These are phyloP conservation scores for Hydropotes inermis DNA, from an alignment of 2,113 vertebrate genomes.

Conservation along the genomic window DNA sequence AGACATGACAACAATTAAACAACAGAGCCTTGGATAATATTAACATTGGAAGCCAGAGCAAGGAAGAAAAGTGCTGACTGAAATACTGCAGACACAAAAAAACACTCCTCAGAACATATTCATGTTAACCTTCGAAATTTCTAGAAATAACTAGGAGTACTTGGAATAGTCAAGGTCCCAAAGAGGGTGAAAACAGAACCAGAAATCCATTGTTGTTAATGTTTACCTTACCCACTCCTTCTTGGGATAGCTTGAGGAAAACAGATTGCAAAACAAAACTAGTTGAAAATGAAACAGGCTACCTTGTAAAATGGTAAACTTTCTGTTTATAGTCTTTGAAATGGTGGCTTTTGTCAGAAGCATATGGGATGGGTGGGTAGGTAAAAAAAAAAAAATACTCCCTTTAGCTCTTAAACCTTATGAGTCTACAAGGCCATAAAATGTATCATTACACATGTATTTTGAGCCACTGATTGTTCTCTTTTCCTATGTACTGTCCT, in stretches of 20 bases:
- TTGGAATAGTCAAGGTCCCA: background rate
- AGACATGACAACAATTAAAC: background rate
- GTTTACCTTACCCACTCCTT: background rate
- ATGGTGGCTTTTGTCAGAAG: background rate
- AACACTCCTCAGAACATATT: background rate
- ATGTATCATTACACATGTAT: background rate
- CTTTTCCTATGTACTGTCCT: background rate
- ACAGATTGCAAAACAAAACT: background rate
- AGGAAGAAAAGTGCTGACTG: background rate
- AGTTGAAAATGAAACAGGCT: background rate
- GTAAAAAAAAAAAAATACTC: background rate
- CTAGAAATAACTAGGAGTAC: background rate
- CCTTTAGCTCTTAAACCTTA: background rate
- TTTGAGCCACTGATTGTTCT: background rate
- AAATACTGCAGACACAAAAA: background rate
- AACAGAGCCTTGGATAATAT: background rate
- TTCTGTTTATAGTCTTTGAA: background rate
- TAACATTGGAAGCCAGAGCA: background rate
- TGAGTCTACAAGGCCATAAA: background rate
- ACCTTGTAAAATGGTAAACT: background rate
- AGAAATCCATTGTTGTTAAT: background rate
- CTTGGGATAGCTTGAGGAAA: background rate
- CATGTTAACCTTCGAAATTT: background rate
- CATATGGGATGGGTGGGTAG: background rate
- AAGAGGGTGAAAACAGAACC: rapidly evolving